These are phyloP conservation scores for Origma solitaria DNA, from an alignment of 2,113 vertebrate species.

Conservation along the genomic window DNA sequence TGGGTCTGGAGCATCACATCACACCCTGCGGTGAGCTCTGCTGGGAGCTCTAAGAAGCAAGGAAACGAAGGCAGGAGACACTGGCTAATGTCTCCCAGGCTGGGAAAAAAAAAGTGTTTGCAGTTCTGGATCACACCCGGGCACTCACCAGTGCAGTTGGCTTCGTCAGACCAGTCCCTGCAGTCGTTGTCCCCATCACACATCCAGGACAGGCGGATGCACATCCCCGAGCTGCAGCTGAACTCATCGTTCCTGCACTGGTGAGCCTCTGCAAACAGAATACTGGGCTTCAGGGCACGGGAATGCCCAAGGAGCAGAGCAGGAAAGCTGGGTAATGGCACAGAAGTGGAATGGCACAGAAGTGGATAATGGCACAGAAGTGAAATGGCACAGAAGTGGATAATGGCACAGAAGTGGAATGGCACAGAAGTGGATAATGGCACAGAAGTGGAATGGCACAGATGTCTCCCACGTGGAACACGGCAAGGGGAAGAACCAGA, in stretches of 20 bases:
- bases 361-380: too few species aligned
- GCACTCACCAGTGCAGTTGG: slow-evolving; percentile 89
- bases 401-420: neutral
- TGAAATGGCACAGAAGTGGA: neutral
- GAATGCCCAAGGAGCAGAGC: neutral
- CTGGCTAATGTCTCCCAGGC: neutral
- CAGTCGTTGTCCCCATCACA: slow-evolving; percentile 98
- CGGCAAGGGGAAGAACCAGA: fast-evolving
- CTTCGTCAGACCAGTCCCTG: slow-evolving; percentile 96
- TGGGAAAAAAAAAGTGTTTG: neutral
- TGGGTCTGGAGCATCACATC: neutral
- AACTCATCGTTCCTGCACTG: slow-evolving; percentile 87
- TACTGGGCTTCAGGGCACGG: neutral
- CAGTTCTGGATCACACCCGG: neutral
- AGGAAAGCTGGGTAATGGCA: neutral
- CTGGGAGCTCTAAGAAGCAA: neutral
- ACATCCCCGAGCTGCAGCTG: slow-evolving; percentile 90
- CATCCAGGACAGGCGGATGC: slow-evolving; percentile 91
- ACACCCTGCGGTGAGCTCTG: neutral
- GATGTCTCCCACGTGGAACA: neutral
- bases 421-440: too few species aligned
- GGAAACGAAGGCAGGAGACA: neutral
- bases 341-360: too few species aligned
- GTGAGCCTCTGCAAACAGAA: slow-evolving; percentile 79
- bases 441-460: neutral